phyloP scores from a whole-genome alignment of 2,888 invertebrate species.

The Steinernema carpocapsae region DNA sequence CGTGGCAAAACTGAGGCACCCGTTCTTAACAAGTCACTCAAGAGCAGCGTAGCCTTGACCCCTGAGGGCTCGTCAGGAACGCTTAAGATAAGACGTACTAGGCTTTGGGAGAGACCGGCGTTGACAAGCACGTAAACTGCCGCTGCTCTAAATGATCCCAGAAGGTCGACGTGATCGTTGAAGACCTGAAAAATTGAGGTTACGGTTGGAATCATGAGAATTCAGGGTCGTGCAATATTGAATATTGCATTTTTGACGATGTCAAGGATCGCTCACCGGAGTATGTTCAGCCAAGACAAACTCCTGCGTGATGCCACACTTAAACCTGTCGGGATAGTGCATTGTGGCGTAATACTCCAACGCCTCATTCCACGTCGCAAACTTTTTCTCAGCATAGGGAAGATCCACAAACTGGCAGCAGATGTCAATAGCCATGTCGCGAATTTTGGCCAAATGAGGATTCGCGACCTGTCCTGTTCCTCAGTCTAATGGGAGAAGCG shows the following conservation, averaged over 20 bases:
- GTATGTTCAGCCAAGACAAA: constrained; percentile 61
- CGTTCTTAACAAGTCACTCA: constrained; percentile 59
- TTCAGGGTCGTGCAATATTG: too few relatives aligned
- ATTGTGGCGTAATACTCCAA: constrained; percentile 49
- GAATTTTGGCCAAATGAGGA: constrained; percentile 53
- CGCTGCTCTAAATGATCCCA: constrained; percentile 57
- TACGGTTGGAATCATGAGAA: too few relatives aligned
- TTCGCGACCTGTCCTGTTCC: constrained; percentile 52
- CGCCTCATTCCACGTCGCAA: constrained; percentile 59
- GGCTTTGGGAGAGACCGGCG: constrained; percentile 58
- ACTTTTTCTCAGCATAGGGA: constrained; percentile 58
- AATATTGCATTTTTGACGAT: not conserved
- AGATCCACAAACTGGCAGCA: constrained; percentile 62
- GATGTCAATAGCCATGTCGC: constrained; percentile 59
- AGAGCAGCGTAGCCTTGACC: constrained; percentile 62
- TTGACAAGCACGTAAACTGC: constrained; percentile 59
- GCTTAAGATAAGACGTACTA: constrained; percentile 59
- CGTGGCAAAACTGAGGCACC: constrained; percentile 58
- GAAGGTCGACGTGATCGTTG: constrained; percentile 52
- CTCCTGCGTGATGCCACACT: constrained; percentile 56
- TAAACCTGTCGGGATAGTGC: constrained; percentile 51
- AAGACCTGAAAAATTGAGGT: constrained; percentile 30
- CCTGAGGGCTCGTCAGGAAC: constrained; percentile 59
- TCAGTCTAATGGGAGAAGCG: constrained; percentile 54
- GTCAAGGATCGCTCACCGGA: constrained; percentile 39